phyloP scores from a whole-genome alignment of 2,888 invertebrate genomes.

The Cerceris rybyensis region DNA sequence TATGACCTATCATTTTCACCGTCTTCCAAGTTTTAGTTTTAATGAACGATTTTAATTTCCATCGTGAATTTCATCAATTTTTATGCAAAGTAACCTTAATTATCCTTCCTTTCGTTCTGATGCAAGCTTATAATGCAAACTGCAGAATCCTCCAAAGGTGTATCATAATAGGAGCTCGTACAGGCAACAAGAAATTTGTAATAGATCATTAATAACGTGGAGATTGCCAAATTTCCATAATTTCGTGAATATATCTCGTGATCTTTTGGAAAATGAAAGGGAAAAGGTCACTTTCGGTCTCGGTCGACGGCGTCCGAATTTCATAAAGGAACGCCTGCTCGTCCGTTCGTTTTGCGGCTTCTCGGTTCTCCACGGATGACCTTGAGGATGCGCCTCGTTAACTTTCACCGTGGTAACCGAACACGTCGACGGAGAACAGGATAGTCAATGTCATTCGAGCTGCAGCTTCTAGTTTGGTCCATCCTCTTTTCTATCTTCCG shows the following conservation, averaged over 20 bases:
- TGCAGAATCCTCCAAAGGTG: no score
- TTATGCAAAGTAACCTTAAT: no score
- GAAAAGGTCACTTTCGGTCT: conserved; percentile 10
- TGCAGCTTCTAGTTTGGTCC: conserved; percentile 34
- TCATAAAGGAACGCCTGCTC: conserved; percentile 23
- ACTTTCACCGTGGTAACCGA: conserved; percentile 73
- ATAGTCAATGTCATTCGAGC: conserved; percentile 72
- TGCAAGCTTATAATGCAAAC: no score
- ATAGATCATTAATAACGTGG: no score
- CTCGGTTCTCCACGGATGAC: conserved; percentile 60
- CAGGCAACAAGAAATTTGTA: no score
- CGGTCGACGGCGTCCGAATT: conserved; percentile 33
- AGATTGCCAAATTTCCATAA: conserved; percentile 6
- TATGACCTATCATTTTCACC: no score
- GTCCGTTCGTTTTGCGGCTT: neutral
- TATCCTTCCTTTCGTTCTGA: no score
- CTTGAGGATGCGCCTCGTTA: conserved; percentile 73
- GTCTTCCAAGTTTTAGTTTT: no score
- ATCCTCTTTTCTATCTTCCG: conserved; percentile 15
- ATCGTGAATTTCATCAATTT: no score
- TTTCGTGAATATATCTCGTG: neutral
- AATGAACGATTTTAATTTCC: no score
- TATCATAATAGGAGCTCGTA: no score
- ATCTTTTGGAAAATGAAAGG: conserved; percentile 5
- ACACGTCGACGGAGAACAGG: conserved; percentile 57